Evolutionary conservation across 2,888 invertebrate species (phyloP), one percentile per base, ranked within the genome.

Genomic region (Cheilosia scutellata): DNA sequence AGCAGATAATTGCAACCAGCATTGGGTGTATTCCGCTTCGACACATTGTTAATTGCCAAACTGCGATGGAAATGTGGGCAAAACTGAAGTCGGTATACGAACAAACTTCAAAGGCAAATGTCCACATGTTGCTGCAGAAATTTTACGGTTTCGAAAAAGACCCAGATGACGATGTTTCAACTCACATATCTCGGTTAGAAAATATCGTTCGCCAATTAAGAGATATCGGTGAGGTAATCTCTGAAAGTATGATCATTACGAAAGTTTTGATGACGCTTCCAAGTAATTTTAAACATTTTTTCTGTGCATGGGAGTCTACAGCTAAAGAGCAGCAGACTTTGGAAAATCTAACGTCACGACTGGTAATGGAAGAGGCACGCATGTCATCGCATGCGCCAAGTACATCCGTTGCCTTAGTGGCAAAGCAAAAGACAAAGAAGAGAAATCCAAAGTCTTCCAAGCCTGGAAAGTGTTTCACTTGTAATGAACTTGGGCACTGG

Each of bases 111-210:
- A 89, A 89, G 25, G 89, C 89, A 2, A 90, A 82, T 57, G 71
- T 90, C 1, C 89, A 90, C 83, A 87, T 90, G 16, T 29, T 90
- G 1, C 90, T 90, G 49, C 90, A 90, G 49, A 55, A 88, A 5
- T 88, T 87, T 66, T 87, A 87, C 44, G 42, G 62, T 7, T 84
- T 74, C 40, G 74, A 77, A 49, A 84, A 76, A 51, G 78, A 84
- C 57, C 60, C 58, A n/a, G 57, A 62, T 58, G 82, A 77, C 20
- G 29, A 77, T 51, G 82, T 88, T 44, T 71, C 86, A 49, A 72
- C 47, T 20, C 74, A 47, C 6, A 74, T 40, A 57, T 87, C 16
- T 63, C 82, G 9, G 31, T 31, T 31, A 31, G 60, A 80, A 37
- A 68, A 68, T 25, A 53, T 82, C 29, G 75, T 70, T 4, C 68